Conservation (phyloP, 2,113 vertebrate species). For the Xenopus laevis region DNA sequence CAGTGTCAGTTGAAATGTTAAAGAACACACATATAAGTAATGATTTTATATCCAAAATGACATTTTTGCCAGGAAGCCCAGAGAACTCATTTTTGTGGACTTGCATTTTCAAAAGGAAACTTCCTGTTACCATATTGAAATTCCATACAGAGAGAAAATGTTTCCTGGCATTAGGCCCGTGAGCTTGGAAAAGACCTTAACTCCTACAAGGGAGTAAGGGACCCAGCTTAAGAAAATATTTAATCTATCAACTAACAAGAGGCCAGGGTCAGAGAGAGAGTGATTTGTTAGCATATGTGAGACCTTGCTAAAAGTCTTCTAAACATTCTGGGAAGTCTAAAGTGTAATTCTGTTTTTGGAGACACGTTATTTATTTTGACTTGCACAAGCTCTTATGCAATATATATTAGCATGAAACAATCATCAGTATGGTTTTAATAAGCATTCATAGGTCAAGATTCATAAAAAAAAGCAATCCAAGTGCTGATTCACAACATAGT, state of each 20-base stretch:
- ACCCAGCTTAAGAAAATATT: conserved; percentile 66
- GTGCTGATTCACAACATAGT: not conserved
- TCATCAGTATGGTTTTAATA: not conserved
- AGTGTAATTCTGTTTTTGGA: conserved; percentile 53
- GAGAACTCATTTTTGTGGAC: not conserved
- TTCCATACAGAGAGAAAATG: conserved; percentile 53
- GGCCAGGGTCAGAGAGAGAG: conserved; percentile 57
- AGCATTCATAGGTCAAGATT: not conserved
- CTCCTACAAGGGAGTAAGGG: conserved; percentile 55
- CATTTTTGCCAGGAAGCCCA: conserved; percentile 51
- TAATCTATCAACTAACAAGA: conserved; percentile 66
- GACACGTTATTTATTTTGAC: conserved; percentile 60
- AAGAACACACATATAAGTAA: not conserved
- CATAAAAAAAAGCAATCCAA: not conserved
- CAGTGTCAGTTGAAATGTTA: not conserved
- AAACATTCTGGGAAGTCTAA: conserved; percentile 41
- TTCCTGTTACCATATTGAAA: conserved; percentile 60
- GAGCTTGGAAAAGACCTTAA: conserved; percentile 59
- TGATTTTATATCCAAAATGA: not conserved
- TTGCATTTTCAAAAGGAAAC: conserved; percentile 33
- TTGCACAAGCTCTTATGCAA: conserved; percentile 58
- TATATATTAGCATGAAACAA: conserved; percentile 57
- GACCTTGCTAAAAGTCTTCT: conserved; percentile 40
- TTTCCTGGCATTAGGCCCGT: conserved; percentile 55
- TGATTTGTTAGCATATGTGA: conserved; percentile 56